Base-by-base conservation (phyloP, 2,797 vertebrate genomes). In the Threskiornis aethiopicus region DNA sequence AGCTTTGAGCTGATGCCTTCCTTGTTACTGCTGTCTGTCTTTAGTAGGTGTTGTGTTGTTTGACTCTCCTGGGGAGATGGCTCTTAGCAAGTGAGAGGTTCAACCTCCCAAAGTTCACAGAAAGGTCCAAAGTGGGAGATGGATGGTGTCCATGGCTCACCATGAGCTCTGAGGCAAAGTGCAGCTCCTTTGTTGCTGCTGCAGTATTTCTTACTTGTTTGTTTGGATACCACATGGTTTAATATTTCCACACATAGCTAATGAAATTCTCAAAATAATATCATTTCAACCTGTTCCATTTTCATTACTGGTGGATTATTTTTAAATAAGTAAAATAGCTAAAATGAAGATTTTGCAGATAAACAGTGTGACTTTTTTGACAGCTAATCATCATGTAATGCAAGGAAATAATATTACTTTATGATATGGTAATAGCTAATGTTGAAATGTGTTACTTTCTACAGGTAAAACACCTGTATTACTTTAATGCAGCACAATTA, bases 401-500 rank as follows among this genome's bases (percentile, higher is more conserved):
- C 61, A 87, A 87, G 89, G 66, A 87, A 84, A 51, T 86, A 66
- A 62, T 76, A 59, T 87, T 83, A 92, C 72, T 95, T 86, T 81
- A 26, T 96, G 54, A 22, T 37, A 73, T 16, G 46, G 71, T 86
- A 91, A 77, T 87, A 97, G 71, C 52, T 89, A 89, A 95, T 82
- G 76, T 59, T 81, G 92, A 97, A 95, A 96, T 42, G 41, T 89
- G 37, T 89, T 95, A 72, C 80, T 71, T 33, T 29, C 26, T 69
- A 7, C 51, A 87, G 62, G 67, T 76, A 65, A 92, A 95, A 75
- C 70, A 91, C 31, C 87, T 64, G 65, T 42, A 94, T 93, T 96
- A 95, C 62, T 82, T 75, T 92, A 94, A 97, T 91, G 35, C 46
- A 83, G n/a, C 54, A 81, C 72, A 88, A 90, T 94, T 96, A 96